Evolutionary conservation across 2,113 vertebrate species (phyloP), one percentile per base, ranked within the genome.

Genomic region (Aptenodytes forsteri): DNA sequence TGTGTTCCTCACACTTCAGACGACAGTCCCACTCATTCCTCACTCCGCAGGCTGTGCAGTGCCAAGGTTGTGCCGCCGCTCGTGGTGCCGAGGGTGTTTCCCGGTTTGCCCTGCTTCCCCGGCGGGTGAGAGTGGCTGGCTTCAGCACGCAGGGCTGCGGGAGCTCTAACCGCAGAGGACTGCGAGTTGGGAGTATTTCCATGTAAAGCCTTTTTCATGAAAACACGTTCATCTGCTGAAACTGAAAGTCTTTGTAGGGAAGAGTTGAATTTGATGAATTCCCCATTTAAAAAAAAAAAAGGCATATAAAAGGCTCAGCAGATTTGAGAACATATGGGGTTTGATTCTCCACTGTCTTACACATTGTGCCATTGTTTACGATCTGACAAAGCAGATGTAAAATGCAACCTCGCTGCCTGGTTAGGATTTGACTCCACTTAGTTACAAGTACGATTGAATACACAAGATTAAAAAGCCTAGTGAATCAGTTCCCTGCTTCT

Each of bases 1-100:
- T 95, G 92, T 91, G 88, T 95, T 97, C 91, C 77, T 97, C 87
- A 89, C 94, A 78, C 91, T 78, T 77, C 54, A 92, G 83, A 80
- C 0, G 0, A 47, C 79, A 83, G 76, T 83, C 88, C 94, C 76
- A 90, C 94, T 94, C 47, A 0, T 77, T 90, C 72, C 69, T 71
- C 86, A 40, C 77, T 67, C 46, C 0, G 4, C 90, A 81, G 56
- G 72, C 83, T 90, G 85, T 47, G 61, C 72, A 0, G 9, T 82
- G 83, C 71, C 4, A 16, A 69, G 69, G 61, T 67, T 91, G 89
- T 38, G 2, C 32, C 84, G 72, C 76, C 0, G 0, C 25, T 64
- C 0, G 0, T 0, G 1, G 22, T 93, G 83, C 79, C 66, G 87
- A 62, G 90, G 78, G 92, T 91, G 71, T 92, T 97, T 65, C 90